Evolutionary conservation across 2,797 vertebrate genomes (phyloP), one percentile per base, ranked within the genome.

Genomic region (Periparus ater): DNA sequence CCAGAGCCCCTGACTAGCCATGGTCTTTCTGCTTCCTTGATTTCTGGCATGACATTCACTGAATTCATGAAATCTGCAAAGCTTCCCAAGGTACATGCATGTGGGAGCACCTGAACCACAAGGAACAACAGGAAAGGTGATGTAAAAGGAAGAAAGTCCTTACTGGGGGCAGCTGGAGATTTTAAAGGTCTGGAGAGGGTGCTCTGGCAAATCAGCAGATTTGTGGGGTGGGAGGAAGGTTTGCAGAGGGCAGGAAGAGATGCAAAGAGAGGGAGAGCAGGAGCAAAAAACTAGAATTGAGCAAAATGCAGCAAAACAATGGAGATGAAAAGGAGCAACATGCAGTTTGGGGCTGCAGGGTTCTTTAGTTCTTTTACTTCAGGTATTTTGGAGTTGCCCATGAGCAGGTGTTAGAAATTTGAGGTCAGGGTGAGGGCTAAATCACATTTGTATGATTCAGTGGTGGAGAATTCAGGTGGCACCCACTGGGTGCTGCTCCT

Each of bases 381-480:
- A 19, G 10, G 8, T 82, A 22, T 73, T 54, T 83, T 65, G 10
- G 13, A 55, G 40, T 25, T 80, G 32, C 47, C 71, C 12, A 7
- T 32, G 44, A 38, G 62, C 51, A 44, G 75, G 9, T 82, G 1
- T 18, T 34, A 7, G 60, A 19, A 38, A 14, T 67, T 34, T 32
- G 47, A 50, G 53, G 48, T 71, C 9, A 8, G 51, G 23, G 6
- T 62, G 58, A n/a, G 54, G 34, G 22, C 29, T 60, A 3, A 55
- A n/a, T 36, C 22, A 7, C 1, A 1, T 17, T 19, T n/a, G 13
- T 1, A 34, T 55, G 44, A 32, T 34, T 66, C 5, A 17, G 66
- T 10, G 29, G 47, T n/a, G 54, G 61, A 54, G 48, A 63, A 22
- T 77, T 71, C 38, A 17, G 2, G 2, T 47, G 74, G 77, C 34